Evolutionary conservation across 2,888 invertebrate species (phyloP).

Genomic region (Imbricaverruca yamaguchii): DNA sequence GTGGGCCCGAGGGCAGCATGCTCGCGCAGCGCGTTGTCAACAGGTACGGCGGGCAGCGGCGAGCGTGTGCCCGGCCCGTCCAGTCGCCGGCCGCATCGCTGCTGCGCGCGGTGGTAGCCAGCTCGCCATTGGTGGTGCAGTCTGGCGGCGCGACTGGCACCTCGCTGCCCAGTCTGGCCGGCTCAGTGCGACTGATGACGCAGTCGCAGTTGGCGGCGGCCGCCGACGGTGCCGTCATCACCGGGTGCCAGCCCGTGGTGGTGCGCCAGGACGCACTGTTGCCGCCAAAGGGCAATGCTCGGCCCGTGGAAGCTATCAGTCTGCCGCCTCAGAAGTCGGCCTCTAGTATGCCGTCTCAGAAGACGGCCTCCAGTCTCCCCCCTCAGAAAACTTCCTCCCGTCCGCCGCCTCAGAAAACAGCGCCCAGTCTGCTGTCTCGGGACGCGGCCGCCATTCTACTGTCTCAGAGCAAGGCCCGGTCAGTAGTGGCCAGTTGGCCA

Average conservation of each 20-base stretch:
- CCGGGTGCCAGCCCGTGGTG: background rate
- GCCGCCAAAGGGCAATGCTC: background rate
- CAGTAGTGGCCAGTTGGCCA: no score
- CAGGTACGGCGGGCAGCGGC: background rate
- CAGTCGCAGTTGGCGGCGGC: background rate
- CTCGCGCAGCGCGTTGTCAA: background rate
- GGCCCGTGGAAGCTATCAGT: no score
- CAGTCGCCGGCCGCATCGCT: background rate
- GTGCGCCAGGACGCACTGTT: background rate
- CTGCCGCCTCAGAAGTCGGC: no score
- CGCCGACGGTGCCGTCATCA: background rate
- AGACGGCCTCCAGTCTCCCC: no score
- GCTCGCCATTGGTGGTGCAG: no score
- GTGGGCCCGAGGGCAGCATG: background rate
- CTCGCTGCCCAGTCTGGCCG: background rate
- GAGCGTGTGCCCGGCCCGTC: background rate
- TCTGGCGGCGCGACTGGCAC: no score
- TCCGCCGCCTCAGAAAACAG: no score
- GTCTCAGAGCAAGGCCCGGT: no score
- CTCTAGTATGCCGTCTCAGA: no score
- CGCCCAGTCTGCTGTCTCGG: no score
- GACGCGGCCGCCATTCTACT: no score
- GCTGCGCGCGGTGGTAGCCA: background rate
- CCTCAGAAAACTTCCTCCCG: no score
- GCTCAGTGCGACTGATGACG: background rate